Base-by-base conservation (phyloP, 35 echinoderm and acorn worm genomes). In the Ophioderma brevispina region DNA sequence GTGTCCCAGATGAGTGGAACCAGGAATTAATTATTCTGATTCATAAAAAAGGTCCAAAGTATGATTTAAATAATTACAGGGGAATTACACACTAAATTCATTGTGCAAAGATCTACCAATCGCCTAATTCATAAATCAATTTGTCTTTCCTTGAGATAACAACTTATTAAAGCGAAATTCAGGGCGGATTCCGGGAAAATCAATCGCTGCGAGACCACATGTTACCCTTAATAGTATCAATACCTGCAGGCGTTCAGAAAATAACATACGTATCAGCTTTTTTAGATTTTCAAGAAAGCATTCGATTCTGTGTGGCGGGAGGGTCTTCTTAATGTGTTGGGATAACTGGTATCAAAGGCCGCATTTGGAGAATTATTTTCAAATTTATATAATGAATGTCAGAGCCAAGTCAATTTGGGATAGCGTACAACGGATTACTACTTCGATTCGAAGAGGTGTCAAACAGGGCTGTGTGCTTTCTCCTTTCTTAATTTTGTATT, bases 61-160 rank as follows among this genome's bases (percentile, higher is more conserved):
- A 77, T 77, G 76, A 77, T 28, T 77, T 77, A 35, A 77, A 77
- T 28, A 77, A 77, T 35, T 77, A 77, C 76, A 77, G 76, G 30
- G 76, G 76, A 13, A 77, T 77, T 31, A 77, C 76, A 13, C 76
- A 13, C 25, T 13, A 77, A 13, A 13, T 30, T 10, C 30, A 28
- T 35, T 10, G 8, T 28, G 8, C 76, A 13, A 77, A 77, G 76
- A 77, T 77, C 13, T 77, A 31, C n/a, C 28, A 77, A 28, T 31
- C 76, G 76, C 6, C 25, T 77, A 13, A 31, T 77, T 30, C 8
- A 10, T 31, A 77, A 77, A 77, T 31, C 76, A 77, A 31, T 77
- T 31, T 35, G 30, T 10, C 25, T 28, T 77, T 77, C 28, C 76
- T 77, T 31, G 76, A 77, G 30, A 30, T 13, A 31, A 77, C 8